A percentile compares a stretch with the other conserved stretches of the same genome.
phyloP scores from a whole-genome alignment of 2,888 invertebrate species.

The Eugnorisma glareosa region DNA sequence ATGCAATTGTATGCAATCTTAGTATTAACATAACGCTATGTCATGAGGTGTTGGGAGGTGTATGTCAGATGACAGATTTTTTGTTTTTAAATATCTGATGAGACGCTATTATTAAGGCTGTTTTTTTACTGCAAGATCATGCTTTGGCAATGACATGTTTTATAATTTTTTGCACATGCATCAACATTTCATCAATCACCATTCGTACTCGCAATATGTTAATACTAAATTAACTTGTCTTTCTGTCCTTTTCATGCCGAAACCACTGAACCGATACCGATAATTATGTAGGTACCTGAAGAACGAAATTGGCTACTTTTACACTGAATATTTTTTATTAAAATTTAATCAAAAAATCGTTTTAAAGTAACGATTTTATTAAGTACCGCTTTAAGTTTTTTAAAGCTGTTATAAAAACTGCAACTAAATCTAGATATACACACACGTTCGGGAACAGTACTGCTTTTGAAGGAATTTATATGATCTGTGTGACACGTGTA shows the following conservation, averaged over 20 bases:
- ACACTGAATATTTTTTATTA: neutral
- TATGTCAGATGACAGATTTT: slow-evolving; percentile 23
- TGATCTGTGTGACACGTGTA: neutral
- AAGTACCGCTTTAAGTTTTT: too few relatives aligned
- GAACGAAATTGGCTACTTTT: too few relatives aligned
- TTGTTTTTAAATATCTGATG: neutral
- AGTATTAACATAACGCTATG: slow-evolving; percentile 54
- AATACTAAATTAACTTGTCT: neutral
- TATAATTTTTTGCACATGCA: neutral
- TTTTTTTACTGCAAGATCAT: neutral
- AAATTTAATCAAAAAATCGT: neutral
- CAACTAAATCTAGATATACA: neutral
- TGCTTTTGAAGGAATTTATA: neutral
- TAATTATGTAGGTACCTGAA: neutral
- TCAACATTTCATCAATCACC: neutral
- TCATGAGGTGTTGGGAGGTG: slow-evolving; percentile 43
- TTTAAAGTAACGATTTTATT: too few relatives aligned
- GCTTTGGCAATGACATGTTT: neutral
- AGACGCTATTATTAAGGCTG: neutral
- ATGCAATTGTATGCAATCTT: slow-evolving; percentile 57
- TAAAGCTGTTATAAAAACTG: neutral
- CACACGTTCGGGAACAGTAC: neutral
- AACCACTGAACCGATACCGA: neutral
- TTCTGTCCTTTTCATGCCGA: neutral
- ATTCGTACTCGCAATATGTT: neutral